Evolutionary conservation across 2,113 vertebrate species (phyloP).

Genomic region (Burhinus oedicnemus): DNA sequence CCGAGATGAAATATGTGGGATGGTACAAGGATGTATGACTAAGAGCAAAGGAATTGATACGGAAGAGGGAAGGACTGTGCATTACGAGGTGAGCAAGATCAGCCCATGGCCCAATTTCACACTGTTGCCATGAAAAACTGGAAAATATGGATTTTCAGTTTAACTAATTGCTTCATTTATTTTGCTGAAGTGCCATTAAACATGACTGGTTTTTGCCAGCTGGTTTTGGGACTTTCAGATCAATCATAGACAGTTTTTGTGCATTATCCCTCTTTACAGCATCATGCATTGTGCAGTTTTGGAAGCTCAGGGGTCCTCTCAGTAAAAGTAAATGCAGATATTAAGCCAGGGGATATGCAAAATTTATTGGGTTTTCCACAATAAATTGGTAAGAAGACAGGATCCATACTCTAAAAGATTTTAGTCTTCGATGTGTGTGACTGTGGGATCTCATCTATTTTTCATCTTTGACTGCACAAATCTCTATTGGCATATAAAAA

Average conservation of each 20-base stretch:
- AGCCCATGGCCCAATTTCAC: background rate
- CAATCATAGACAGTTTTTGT: background rate
- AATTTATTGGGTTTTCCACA: background rate
- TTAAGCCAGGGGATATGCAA: background rate
- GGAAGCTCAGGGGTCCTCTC: background rate
- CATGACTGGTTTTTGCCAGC: background rate
- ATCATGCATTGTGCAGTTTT: background rate
- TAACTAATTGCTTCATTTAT: background rate
- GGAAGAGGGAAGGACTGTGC: background rate
- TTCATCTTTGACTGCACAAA: conserved; percentile 17
- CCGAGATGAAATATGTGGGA: background rate
- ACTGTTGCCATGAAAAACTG: background rate
- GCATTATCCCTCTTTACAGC: background rate
- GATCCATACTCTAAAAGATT: background rate
- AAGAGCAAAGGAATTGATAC: background rate
- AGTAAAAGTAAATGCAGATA: background rate
- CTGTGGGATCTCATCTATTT: conserved; percentile 19
- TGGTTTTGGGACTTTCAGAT: background rate
- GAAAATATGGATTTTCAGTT: background rate
- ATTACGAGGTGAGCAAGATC: background rate
- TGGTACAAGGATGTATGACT: background rate
- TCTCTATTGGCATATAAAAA: background rate
- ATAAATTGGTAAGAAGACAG: background rate
- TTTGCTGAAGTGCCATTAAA: background rate
- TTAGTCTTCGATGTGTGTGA: background rate